Evolutionary conservation across 2,797 vertebrate species (phyloP).

Genomic region (Thamnophis elegans): DNA sequence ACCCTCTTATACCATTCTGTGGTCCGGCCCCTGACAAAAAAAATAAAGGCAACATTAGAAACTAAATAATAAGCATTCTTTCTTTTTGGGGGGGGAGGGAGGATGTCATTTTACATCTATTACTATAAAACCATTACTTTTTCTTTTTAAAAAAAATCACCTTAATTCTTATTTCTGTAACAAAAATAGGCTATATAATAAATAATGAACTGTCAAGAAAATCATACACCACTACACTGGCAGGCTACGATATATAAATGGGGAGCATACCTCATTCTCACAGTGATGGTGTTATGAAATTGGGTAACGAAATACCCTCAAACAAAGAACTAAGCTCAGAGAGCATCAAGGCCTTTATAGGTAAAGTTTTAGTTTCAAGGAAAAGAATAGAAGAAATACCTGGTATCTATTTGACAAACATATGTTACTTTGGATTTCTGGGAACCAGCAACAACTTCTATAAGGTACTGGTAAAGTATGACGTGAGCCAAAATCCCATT

Average conservation of each 20-base stretch:
- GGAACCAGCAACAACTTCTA: conserved; percentile 72
- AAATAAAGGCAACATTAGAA: conserved; percentile 4
- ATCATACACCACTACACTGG: not conserved
- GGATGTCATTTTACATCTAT: not conserved
- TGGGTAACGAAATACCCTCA: not conserved
- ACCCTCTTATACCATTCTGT: conserved; percentile 79
- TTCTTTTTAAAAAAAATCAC: not conserved
- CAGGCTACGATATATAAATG: not conserved
- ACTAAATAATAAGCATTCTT: too few relatives aligned
- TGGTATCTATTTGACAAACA: conserved; percentile 75
- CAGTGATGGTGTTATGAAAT: not conserved
- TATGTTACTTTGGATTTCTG: conserved; percentile 76
- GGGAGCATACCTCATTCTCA: not conserved
- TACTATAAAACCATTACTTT: not conserved
- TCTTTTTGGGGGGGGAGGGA: not conserved
- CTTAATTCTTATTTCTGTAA: not conserved
- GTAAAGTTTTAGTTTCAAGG: not conserved
- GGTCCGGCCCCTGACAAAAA: conserved; percentile 73
- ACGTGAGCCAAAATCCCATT: conserved; percentile 69
- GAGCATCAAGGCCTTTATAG: not conserved
- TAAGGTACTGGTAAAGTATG: conserved; percentile 75
- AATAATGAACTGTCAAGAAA: not conserved
- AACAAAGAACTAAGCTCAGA: not conserved
- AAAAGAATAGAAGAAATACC: conserved; percentile 59
- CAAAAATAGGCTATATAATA: not conserved